Percentiles rank a stretch among this genome's conserved stretches.
Evolutionary conservation across 2,113 vertebrate genomes (phyloP).

Genomic region (Percina caprodes): DNA sequence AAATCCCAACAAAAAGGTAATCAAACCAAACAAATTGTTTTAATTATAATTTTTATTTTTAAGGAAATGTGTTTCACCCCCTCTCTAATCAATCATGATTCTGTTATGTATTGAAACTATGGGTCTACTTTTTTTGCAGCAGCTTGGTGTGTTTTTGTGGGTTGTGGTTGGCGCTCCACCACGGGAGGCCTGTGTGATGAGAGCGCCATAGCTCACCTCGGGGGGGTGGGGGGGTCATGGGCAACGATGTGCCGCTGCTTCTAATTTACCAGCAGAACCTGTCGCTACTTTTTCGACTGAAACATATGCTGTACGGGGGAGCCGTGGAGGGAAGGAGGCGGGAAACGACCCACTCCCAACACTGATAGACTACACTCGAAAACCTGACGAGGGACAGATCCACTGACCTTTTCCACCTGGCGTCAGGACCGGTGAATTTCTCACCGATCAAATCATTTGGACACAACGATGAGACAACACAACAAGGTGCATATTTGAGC

Average conservation of each 20-base stretch:
- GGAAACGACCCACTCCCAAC: conserved; percentile 45
- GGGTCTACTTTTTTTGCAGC: conserved; percentile 61
- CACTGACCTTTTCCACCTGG: conserved; percentile 45
- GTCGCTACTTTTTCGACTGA: conserved; percentile 79
- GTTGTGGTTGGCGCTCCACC: conserved; percentile 25
- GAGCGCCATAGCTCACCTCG: conserved; percentile 27
- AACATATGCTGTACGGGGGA: conserved; percentile 66
- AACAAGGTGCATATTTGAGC: conserved; percentile 78
- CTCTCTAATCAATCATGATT: conserved; percentile 54
- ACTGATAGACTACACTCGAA: conserved; percentile 51
- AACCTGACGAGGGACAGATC: conserved; percentile 59
- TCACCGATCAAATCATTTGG: conserved; percentile 77
- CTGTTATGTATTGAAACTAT: conserved; percentile 49
- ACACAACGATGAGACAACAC: conserved; percentile 62
- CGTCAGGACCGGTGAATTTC: conserved; percentile 45
- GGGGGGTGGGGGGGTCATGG: conserved; percentile 14
- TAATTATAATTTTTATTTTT: not conserved
- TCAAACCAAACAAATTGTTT: conserved; percentile 48
- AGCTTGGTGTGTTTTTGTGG: conserved; percentile 56
- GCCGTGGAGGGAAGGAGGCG: conserved; percentile 7
- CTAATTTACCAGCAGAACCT: conserved; percentile 82
- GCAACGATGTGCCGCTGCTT: conserved; percentile 70
- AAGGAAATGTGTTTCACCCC: conserved; percentile 55
- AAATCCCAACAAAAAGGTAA: conserved; percentile 69
- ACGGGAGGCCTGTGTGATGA: conserved; percentile 27